Base-by-base conservation (phyloP, 2,888 invertebrate genomes). In the Drosophila putrida region DNA sequence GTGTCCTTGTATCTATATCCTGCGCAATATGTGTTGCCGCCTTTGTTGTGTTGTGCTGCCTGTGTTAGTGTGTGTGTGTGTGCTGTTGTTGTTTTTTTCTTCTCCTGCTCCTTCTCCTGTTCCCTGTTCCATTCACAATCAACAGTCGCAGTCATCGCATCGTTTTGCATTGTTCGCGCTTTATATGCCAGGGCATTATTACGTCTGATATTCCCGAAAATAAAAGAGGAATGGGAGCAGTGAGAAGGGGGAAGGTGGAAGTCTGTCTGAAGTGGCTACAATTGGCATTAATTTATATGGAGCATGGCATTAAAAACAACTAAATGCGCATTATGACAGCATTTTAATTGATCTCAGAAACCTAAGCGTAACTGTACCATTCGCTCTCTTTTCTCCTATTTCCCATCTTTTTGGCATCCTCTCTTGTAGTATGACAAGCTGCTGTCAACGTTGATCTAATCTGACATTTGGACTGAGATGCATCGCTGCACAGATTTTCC, bases 381-480 rank as follows among this genome's bases (percentile, higher is more conserved):
- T 41, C 15, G 6, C 55, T 53, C 33, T 44, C 10, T 59, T 10
- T 58, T 44, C 5, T 27, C 20, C 31, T 39, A 49, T 38, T 47
- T 10, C 28, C 36, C n/a, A n/a, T 57, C 47, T 15, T 51, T 64
- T 10, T 15, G 31, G n/a, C 55, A 46, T 28, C 54, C n/a, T 58
- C 28, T 58, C 3, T 31, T 31, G n/a, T 54, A 27, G n/a, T 54
- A 27, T 69, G 58, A 66, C 54, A 70, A 11, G 62, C 54, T 44
- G 63, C 64, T 75, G 77, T 58, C 68, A 81, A 74, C 51, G 60
- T 43, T 87, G 82, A 84, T 83, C 78, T 90, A 90, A 90, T 87
- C 90, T 89, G 90, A 90, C 89, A 90, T 80, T 87, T 87, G 87
- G 63, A 67, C 62, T 44, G 75, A 44, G 44, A 73, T 82, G 82